Evolutionary conservation across 2,113 vertebrate species (phyloP), one percentile per base, ranked within the genome.

Genomic region (Carollia perspicillata): DNA sequence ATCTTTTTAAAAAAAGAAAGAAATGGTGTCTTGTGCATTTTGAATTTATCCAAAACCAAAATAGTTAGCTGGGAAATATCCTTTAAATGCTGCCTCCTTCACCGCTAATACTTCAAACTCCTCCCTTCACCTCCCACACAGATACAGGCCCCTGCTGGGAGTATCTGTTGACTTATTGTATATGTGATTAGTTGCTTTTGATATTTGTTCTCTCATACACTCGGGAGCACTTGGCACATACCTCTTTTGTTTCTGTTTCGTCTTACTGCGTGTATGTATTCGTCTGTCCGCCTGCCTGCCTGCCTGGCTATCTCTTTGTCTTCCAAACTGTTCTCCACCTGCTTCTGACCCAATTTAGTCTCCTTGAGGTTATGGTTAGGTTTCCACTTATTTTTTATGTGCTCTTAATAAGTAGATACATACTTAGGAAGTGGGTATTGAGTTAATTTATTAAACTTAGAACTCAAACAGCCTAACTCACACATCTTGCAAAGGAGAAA

Each of bases 371-470:
- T 66, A 23, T 74, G 55, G 63, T 60, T 95, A 79, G 66, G 28
- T 90, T 96, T 91, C 35, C 10, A 66, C 42, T 95, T 55, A 60
- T 60, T 37, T 88, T 84, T 63, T 53, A 37, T 37, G 9, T 44
- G 33, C 0, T 85, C 28, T 88, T 68, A 87, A 37, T 74, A 93
- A 91, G n/a, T 84, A 96, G 55, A 28, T 95, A 37, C 33, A 22
- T 95, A 37, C 30, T 89, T 94, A 81, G 63, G 30, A 69, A 88
- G 18, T 90, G 95, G 51, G 55, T 66, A 63, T 81, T 78, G 66
- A 97, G 44, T 90, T 72, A 87, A 71, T 81, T 20, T 33, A 80
- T 80, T 97, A 83, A 90, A 94, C 47, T 93, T 95, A 77, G 72
- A 96, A 65, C 78, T 80, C 44, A 89, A 26, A 78, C 13, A 88